Evolutionary conservation across 2,888 invertebrate species (phyloP), one percentile per base, ranked within the genome.

Genomic region (Torymus auratus): DNA sequence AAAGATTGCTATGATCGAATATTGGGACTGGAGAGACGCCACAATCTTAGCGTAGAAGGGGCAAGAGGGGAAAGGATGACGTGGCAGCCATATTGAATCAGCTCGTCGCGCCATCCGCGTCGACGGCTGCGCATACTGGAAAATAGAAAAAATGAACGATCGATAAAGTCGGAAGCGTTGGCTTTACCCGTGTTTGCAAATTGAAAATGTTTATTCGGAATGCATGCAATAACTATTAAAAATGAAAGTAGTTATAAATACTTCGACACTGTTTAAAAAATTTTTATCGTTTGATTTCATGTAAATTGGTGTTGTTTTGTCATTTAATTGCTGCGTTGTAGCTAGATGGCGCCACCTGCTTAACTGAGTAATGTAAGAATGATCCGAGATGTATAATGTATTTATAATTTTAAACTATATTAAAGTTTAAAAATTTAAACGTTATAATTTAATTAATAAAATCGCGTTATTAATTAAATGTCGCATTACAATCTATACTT

Each of bases 81-180:
- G 78, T 81, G 81, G 78, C 78, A 67, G 81, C 70, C 78, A 81
- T 81, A 55, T 73, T 74, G 73, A 23, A 75, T 68, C 41, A 67
- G 7, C 52, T 14, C n/a, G 15, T 50, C 28, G 13, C 55, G 20
- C 12, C 13, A n/a, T 15, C 23, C 15, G 55, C 53, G 74, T n/a
- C 11, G 1, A 20, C 20, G 20, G 20, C 20, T 78, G 67, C 55
- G 41, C 61, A 13, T 53, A 28, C 12, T n/a, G 41, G 41, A 50
- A 61, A 41, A 67, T 14, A 65, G 20, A 20, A 61, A 17, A 60
- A 20, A 50, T 14, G 69, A 65, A 58, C 58, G 67, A 80, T 75
- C 71, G 76, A 80, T 80, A 80, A 71, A 64, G 61, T 69, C 56
- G 60, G 41, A n/a, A 20, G 11, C 28, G 23, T n/a, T 41, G 13